Percentiles rank a stretch among this genome's conserved stretches.
These are phyloP conservation scores for Pemphigus obesinymphae DNA, from an alignment of 1,140 invertebrate species.

Conservation along the genomic window DNA sequence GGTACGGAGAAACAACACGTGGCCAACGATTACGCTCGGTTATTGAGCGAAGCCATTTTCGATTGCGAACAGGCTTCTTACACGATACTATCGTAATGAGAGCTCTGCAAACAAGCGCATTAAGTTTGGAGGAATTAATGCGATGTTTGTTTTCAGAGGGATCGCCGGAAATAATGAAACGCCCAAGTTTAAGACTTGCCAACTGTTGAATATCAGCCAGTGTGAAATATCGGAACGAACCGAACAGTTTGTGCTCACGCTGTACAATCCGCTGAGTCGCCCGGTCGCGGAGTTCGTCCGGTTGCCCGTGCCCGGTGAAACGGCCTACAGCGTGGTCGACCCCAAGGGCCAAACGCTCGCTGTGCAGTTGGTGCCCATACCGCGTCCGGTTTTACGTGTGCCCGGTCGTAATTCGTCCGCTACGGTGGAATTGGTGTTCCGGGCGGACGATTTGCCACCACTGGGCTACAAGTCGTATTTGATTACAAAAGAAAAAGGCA, in stretches of 20 bases:
- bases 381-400: conserved; percentile 48
- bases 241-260: conserved; percentile 50
- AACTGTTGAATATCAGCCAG: conserved; percentile 55
- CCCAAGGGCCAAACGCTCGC: conserved; percentile 45
- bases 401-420: conserved; percentile 51
- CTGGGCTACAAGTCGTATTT: conserved; percentile 48
- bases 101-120: neutral
- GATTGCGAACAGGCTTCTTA: conserved; percentile 9
- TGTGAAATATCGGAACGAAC: conserved; percentile 53
- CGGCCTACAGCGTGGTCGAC: conserved; percentile 43
- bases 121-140: neutral
- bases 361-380: conserved; percentile 50
- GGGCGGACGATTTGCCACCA: conserved; percentile 52
- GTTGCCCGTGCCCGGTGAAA: conserved; percentile 44
- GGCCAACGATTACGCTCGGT: conserved; percentile 75
- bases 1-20: conserved; percentile 92
- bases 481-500: neutral
- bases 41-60: conserved; percentile 59
- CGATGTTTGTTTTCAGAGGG: neutral
- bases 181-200: neutral
- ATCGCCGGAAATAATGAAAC: neutral
- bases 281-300: conserved; percentile 43
- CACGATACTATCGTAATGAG: neutral
- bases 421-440: conserved; percentile 53
- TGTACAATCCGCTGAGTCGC: conserved; percentile 56